phyloP scores from a whole-genome alignment of 2,797 vertebrate genomes.

The Pantherophis vulpinus region DNA sequence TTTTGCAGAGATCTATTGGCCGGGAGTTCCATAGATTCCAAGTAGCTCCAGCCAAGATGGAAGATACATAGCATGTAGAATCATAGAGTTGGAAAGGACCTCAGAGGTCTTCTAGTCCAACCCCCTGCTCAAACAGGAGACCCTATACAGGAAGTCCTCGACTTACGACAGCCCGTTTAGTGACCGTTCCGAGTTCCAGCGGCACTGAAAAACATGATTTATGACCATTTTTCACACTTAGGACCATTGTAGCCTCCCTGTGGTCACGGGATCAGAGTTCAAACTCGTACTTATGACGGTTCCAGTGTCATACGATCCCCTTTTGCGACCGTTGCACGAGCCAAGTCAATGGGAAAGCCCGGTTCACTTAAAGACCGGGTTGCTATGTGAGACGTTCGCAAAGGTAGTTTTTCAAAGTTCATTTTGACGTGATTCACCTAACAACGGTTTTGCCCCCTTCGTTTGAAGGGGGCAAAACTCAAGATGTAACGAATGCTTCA shows the following conservation, averaged over 20 bases:
- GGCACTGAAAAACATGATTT: fast-evolving
- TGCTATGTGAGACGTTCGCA: no score
- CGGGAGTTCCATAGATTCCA: neutral
- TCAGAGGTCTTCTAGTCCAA: neutral
- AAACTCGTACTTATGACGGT: neutral
- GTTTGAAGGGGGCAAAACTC: neutral
- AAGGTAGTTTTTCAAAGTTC: no score
- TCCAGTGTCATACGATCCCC: neutral
- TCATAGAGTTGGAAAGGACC: neutral
- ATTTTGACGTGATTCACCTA: neutral
- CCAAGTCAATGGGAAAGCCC: no score
- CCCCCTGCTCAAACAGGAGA: neutral
- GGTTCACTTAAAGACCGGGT: no score
- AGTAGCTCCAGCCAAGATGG: neutral
- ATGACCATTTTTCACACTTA: neutral
- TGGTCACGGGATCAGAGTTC: neutral
- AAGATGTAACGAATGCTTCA: neutral
- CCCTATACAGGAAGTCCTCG: neutral
- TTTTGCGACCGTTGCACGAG: neutral
- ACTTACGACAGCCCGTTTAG: neutral
- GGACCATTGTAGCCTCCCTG: neutral
- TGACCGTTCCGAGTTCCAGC: neutral
- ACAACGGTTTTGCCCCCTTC: neutral
- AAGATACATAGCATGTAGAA: no score
- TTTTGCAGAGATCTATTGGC: neutral